Conservation (phyloP, 1,140 invertebrate genomes). For the Leptopilina boulardi region DNA sequence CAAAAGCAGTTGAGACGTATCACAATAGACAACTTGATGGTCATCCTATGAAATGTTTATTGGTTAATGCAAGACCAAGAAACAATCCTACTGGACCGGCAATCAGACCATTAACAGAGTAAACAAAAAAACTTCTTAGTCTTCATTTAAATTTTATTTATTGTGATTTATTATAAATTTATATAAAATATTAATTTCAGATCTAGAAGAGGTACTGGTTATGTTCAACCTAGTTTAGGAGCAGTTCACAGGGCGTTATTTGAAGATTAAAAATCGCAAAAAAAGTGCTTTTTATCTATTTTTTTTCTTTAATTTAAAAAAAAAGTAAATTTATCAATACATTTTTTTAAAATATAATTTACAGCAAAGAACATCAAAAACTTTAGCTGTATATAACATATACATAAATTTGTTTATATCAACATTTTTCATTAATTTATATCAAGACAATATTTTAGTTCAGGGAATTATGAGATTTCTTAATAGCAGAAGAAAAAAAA, state of each 20-base stretch:
- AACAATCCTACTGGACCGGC: slow-evolving; percentile 78
- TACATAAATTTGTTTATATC: slow-evolving; percentile 23
- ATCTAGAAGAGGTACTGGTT: slow-evolving; percentile 67
- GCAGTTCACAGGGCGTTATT: slow-evolving; percentile 73
- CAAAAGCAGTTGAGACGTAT: slow-evolving; percentile 92
- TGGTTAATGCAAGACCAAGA: slow-evolving; percentile 83
- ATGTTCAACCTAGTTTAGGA: slow-evolving; percentile 72
- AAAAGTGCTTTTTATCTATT: background rate
- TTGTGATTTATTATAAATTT: slow-evolving; percentile 36
- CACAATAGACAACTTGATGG: slow-evolving; percentile 93
- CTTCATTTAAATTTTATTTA: slow-evolving; percentile 22
- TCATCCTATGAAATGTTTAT: slow-evolving; percentile 87
- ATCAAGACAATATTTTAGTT: no score
- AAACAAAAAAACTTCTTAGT: slow-evolving; percentile 46
- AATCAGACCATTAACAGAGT: slow-evolving; percentile 71
- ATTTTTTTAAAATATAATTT: background rate
- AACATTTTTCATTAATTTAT: background rate
- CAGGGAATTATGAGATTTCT: no score
- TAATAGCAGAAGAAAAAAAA: no score
- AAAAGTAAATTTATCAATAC: background rate
- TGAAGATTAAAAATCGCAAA: slow-evolving; percentile 58
- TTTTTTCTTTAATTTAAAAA: background rate
- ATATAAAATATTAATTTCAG: slow-evolving; percentile 54
- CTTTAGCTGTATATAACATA: slow-evolving; percentile 31
- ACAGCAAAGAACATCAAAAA: background rate